Evolutionary conservation across 2,113 vertebrate species (phyloP).

Genomic region (Steatornis caripensis): DNA sequence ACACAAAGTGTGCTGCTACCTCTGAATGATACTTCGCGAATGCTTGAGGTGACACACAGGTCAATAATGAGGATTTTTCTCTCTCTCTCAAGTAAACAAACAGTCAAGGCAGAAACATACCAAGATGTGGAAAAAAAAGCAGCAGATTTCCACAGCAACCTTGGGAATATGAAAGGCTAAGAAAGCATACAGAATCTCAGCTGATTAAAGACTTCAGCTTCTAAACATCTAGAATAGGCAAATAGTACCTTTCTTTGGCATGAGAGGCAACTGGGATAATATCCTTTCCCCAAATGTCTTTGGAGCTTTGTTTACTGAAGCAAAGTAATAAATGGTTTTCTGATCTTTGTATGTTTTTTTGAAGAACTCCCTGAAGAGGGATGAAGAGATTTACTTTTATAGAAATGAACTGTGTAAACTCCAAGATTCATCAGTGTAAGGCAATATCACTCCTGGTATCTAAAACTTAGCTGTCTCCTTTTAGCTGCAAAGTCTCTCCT

Average conservation of each 20-base stretch:
- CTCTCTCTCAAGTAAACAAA: not conserved
- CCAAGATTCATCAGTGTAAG: not conserved
- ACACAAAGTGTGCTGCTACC: not conserved
- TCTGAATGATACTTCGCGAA: not conserved
- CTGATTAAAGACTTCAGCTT: not conserved
- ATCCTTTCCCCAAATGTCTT: not conserved
- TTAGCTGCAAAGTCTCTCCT: not conserved
- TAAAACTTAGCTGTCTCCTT: not conserved
- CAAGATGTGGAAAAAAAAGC: not conserved
- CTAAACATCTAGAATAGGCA: not conserved
- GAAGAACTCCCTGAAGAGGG: not conserved
- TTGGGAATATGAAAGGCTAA: not conserved
- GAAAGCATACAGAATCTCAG: not conserved
- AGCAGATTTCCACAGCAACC: not conserved
- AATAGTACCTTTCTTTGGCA: not conserved
- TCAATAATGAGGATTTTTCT: not conserved
- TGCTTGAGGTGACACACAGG: not conserved
- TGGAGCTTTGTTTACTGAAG: not conserved
- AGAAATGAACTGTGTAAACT: not conserved
- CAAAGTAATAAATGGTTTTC: not conserved
- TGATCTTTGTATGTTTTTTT: not conserved
- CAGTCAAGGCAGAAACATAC: not conserved
- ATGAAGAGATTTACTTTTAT: not conserved
- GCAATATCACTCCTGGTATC: not conserved
- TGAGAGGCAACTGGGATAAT: not conserved